Conservation (phyloP, 2,113 vertebrate species). For the Arenaria interpres region DNA sequence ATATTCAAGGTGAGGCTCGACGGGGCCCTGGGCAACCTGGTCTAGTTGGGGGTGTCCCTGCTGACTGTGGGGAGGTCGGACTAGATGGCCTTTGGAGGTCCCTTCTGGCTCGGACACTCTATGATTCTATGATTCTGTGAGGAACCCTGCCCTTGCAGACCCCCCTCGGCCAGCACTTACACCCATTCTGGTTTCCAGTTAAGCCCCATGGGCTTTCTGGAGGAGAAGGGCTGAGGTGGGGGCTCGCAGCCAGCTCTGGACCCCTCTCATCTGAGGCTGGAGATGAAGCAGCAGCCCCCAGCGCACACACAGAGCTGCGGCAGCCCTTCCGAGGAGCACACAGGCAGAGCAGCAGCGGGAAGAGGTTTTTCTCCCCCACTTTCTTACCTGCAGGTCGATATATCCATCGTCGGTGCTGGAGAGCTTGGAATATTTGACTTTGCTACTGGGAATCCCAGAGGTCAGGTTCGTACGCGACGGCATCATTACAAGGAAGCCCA, state of each 20-base stretch:
- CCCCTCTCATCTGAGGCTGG: neutral
- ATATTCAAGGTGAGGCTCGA: too few species aligned
- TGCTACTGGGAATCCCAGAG: constrained; percentile 80
- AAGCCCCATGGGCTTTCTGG: neutral
- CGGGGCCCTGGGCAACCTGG: too few species aligned
- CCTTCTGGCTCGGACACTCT: too few species aligned
- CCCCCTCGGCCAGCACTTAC: neutral
- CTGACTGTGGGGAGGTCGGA: too few species aligned
- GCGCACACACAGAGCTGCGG: rapidly evolving
- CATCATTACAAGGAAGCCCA: constrained; percentile 77
- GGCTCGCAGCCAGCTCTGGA: neutral
- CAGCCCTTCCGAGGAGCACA: rapidly evolving
- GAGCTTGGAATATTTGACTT: constrained; percentile 91
- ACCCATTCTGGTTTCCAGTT: neutral
- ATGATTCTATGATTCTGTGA: too few species aligned
- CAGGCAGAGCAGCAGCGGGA: neutral
- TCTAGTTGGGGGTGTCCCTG: too few species aligned
- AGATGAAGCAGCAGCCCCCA: neutral
- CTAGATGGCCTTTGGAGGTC: too few species aligned
- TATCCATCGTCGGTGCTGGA: constrained; percentile 92
- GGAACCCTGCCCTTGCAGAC: neutral
- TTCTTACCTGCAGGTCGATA: constrained; percentile 92
- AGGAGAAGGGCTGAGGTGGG: neutral
- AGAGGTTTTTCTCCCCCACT: neutral
- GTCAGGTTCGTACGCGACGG: constrained; percentile 81